A percentile compares a stretch with the other conserved stretches of the same genome.
Conservation (phyloP, 2,888 invertebrate genomes). For the Biston stratarius region DNA sequence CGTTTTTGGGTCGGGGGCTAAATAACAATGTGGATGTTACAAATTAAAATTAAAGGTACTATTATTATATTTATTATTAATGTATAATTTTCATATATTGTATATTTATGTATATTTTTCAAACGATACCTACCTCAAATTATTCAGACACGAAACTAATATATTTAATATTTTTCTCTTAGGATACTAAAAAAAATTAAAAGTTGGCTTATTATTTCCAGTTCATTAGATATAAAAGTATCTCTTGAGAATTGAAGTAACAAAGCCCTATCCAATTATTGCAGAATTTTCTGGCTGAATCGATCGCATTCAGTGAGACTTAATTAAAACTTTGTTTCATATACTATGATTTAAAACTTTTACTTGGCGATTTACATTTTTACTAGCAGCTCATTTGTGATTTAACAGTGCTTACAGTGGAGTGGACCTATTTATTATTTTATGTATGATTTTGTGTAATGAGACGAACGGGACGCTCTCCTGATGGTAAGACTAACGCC, state of each 20-base stretch:
- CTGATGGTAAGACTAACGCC: too few species aligned
- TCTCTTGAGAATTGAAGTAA: slow-evolving; percentile 15
- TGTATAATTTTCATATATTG: too few species aligned
- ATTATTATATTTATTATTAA: too few species aligned
- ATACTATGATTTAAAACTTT: slow-evolving; percentile 69
- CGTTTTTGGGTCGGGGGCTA: too few species aligned
- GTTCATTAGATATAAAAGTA: slow-evolving; percentile 8
- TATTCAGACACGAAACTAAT: too few species aligned
- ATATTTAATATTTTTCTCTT: too few species aligned
- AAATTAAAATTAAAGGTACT: not conserved
- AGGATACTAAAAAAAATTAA: not conserved
- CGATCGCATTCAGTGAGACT: slow-evolving; percentile 57
- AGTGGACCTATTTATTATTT: slow-evolving; percentile 6
- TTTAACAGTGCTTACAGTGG: slow-evolving; percentile 44
- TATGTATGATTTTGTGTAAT: not conserved
- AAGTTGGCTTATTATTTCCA: slow-evolving; percentile 6
- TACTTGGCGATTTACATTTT: slow-evolving; percentile 49
- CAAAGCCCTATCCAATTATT: slow-evolving; percentile 52
- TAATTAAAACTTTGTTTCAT: slow-evolving; percentile 70
- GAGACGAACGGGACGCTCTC: too few species aligned
- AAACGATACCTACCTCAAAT: too few species aligned
- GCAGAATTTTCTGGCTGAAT: slow-evolving; percentile 57
- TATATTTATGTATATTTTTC: too few species aligned
- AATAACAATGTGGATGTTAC: too few species aligned
- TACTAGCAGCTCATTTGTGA: slow-evolving; percentile 48